Conservation (phyloP, 2,888 invertebrate species). For the Operophtera brumata region DNA sequence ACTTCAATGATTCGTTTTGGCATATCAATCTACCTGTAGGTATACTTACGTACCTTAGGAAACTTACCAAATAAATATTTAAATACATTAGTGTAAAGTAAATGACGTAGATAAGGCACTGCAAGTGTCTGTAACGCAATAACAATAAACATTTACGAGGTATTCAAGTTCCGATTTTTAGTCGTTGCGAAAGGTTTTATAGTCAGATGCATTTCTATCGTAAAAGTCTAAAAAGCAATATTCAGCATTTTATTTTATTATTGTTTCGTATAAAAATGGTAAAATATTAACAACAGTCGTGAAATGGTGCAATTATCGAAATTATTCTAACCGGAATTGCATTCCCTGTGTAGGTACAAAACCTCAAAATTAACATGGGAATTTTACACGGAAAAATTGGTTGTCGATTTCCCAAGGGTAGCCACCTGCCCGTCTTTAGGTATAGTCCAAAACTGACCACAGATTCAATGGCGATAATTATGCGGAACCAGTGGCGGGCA, state of each 20-base stretch:
- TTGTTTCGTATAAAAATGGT: slow-evolving; percentile 16
- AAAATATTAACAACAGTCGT: slow-evolving; percentile 15
- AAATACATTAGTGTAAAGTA: slow-evolving; percentile 8
- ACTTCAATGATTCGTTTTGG: background rate
- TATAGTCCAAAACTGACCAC: slow-evolving; percentile 50
- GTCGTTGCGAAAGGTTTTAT: slow-evolving; percentile 41
- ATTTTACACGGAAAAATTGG: slow-evolving; percentile 13
- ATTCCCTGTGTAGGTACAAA: background rate
- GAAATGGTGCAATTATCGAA: slow-evolving; percentile 18
- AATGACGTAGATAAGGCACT: slow-evolving; percentile 16
- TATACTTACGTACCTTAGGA: slow-evolving; percentile 35
- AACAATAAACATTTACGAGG: slow-evolving; percentile 54
- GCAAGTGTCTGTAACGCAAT: slow-evolving; percentile 34
- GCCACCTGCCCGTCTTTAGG: slow-evolving; percentile 53
- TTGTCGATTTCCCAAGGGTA: slow-evolving; percentile 33
- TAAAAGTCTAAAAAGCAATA: slow-evolving; percentile 25
- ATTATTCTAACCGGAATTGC: slow-evolving; percentile 18
- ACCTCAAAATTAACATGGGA: slow-evolving; percentile 25
- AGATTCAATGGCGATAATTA: slow-evolving; percentile 79
- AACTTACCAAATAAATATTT: slow-evolving; percentile 5
- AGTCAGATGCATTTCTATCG: slow-evolving; percentile 27
- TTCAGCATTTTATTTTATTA: slow-evolving; percentile 13
- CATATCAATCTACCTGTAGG: background rate
- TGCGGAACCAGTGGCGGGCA: slow-evolving; percentile 53
- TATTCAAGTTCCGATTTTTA: slow-evolving; percentile 45